These are phyloP conservation scores for Xestia c-nigrum DNA, from an alignment of 2,888 invertebrate species.

Conservation along the genomic window DNA sequence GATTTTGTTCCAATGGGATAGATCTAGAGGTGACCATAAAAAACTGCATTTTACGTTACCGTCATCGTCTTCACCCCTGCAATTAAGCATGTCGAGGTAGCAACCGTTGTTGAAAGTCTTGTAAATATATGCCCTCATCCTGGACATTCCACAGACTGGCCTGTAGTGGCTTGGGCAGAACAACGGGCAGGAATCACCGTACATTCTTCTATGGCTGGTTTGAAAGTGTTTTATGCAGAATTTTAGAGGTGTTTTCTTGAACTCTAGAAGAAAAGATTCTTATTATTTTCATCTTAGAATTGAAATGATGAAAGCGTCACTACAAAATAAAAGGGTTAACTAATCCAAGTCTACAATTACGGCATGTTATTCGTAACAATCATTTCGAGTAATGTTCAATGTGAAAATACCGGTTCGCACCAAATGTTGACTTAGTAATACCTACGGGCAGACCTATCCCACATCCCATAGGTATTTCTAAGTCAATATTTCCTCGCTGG, in stretches of 20 bases:
- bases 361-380: background rate
- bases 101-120: constrained; percentile 83
- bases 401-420: background rate
- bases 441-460: too few species aligned
- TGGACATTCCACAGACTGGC: constrained; percentile 82
- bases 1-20: too few species aligned
- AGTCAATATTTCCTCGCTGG: too few species aligned
- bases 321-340: background rate
- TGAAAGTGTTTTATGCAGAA: constrained; percentile 75
- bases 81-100: constrained; percentile 84
- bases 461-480: too few species aligned
- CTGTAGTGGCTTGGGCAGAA: constrained; percentile 84
- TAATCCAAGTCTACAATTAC: background rate
- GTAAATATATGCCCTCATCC: constrained; percentile 75
- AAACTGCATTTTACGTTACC: constrained; percentile 34
- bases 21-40: too few species aligned
- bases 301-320: too few species aligned
- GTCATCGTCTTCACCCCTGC: constrained; percentile 80
- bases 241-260: constrained; percentile 72
- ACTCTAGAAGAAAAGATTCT: constrained; percentile 66
- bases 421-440: background rate
- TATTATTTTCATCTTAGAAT: background rate
- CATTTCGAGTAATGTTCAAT: background rate
- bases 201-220: constrained; percentile 67
- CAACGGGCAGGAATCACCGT: constrained; percentile 82